phyloP scores from a whole-genome alignment of 2,888 invertebrate species.

The Cephus pygmeus region DNA sequence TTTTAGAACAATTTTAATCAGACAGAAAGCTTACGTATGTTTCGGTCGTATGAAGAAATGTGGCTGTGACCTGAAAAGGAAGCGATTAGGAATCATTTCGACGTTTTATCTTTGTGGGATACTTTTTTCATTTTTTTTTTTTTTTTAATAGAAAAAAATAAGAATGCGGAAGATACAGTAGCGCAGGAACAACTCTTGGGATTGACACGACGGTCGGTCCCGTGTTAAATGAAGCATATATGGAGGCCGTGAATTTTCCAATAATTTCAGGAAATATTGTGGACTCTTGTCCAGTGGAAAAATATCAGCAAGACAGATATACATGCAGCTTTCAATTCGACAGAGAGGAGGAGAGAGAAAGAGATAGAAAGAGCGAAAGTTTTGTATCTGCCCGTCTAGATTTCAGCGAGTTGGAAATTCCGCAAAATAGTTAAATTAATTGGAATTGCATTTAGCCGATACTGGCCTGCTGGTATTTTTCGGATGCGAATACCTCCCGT shows the following conservation, averaged over 20 bases:
- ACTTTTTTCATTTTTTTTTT: no score
- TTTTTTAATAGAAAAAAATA: neutral
- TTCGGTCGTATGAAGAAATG: neutral
- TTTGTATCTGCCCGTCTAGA: neutral
- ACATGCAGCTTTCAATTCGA: neutral
- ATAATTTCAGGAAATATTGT: neutral
- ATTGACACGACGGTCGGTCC: neutral
- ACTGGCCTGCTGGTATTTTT: neutral
- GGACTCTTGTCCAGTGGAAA: neutral
- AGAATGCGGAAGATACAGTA: neutral
- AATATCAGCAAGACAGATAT: neutral
- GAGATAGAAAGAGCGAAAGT: constrained; percentile 1
- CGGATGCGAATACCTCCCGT: neutral
- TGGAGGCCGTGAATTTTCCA: neutral
- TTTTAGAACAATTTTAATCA: neutral
- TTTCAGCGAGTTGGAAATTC: neutral
- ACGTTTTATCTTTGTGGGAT: neutral
- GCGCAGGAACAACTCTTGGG: neutral
- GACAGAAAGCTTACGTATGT: neutral
- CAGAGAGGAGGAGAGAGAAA: neutral
- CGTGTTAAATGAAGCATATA: neutral
- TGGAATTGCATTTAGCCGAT: neutral
- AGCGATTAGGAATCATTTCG: neutral
- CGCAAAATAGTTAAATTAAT: neutral
- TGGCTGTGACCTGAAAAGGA: neutral